Conservation (phyloP, 1,140 invertebrate species). For the Zaprionus kolodkinae region DNA sequence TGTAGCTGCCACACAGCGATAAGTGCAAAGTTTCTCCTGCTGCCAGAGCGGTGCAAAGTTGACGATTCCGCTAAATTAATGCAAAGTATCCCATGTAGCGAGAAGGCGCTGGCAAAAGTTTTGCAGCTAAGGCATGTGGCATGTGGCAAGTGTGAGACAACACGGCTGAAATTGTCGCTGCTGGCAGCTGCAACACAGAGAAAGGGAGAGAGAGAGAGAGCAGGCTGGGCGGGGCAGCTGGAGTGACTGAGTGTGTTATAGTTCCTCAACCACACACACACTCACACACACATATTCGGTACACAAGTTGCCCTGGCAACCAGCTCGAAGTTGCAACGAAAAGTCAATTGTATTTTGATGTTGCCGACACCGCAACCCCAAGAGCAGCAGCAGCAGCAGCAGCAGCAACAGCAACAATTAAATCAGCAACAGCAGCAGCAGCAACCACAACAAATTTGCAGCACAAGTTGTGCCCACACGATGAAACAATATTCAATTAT, state of each 20-base stretch:
- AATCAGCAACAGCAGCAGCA: constrained; percentile 34
- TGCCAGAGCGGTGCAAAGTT: constrained; percentile 49
- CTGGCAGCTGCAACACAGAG: constrained; percentile 66
- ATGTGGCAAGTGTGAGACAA: constrained; percentile 26
- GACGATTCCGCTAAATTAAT: constrained; percentile 76
- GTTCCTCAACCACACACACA: constrained; percentile 23
- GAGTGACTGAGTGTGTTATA: constrained; percentile 30
- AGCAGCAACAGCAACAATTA: constrained; percentile 28
- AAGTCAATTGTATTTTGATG: constrained; percentile 82
- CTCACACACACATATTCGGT: constrained; percentile 16
- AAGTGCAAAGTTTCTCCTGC: constrained; percentile 57
- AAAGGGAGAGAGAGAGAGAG: background rate
- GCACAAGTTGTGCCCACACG: constrained; percentile 49
- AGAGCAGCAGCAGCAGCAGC: constrained; percentile 17
- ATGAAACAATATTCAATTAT: constrained; percentile 79
- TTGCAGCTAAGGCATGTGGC: background rate
- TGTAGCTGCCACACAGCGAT: constrained; percentile 8
- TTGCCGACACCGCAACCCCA: constrained; percentile 33
- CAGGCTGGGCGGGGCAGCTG: background rate
- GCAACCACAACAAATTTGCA: constrained; percentile 59
- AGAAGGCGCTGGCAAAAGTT: constrained; percentile 21
- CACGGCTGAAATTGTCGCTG: constrained; percentile 53
- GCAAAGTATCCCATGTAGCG: constrained; percentile 54
- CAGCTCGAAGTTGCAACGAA: constrained; percentile 76
- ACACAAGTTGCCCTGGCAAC: constrained; percentile 45